Evolutionary conservation across 30 jellyfish, hydroid and myxozoan genomes (phyloP).

Genomic region (Cassiopea xamachana): DNA sequence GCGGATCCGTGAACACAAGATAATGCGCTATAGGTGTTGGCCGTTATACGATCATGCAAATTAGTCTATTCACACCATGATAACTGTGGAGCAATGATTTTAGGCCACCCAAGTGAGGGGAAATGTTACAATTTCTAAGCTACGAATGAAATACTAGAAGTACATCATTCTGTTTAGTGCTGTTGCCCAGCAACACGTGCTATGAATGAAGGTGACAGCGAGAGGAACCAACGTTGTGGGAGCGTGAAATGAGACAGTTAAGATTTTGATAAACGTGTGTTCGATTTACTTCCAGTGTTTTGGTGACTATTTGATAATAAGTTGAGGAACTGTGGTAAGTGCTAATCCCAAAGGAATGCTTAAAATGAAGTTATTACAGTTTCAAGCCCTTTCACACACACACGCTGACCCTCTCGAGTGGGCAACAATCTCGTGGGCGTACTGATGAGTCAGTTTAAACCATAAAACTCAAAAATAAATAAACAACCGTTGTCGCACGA

Average conservation of each 20-base stretch:
- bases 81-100: no score
- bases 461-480: neutral
- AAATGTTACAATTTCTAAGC: no score
- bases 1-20: no score
- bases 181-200: no score
- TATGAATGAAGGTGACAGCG: no score
- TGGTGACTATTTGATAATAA: neutral
- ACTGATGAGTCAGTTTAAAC: neutral
- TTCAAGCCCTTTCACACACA: neutral
- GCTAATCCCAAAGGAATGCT: neutral
- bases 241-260: neutral
- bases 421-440: neutral
- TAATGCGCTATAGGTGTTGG: no score
- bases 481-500: neutral
- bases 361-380: neutral
- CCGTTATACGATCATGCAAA: no score
- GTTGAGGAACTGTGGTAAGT: neutral
- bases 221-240: neutral
- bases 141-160: no score
- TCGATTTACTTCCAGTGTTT: neutral
- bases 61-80: no score
- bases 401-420: neutral
- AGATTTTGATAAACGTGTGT: neutral
- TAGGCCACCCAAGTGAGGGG: no score
- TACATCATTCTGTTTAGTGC: no score